These are phyloP conservation scores for Rhinopithecus roxellana DNA, from an alignment of 2,113 vertebrate species.

Conservation along the genomic window DNA sequence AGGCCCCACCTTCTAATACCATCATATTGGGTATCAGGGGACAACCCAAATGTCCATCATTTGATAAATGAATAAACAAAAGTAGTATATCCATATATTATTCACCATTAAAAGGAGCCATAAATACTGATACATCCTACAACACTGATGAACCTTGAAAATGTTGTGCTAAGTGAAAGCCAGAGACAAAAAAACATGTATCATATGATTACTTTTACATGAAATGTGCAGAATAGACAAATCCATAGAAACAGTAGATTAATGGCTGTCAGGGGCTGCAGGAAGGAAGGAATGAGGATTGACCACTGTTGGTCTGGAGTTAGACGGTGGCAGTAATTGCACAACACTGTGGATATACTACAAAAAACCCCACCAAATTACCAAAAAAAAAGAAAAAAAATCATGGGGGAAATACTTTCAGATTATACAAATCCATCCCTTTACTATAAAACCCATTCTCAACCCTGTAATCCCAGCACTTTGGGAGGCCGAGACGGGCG, in stretches of 20 bases:
- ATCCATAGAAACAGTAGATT: constrained; percentile 16
- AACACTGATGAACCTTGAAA: background rate
- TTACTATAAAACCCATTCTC: constrained; percentile 18
- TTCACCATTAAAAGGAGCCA: constrained; percentile 12
- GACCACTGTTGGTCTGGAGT: background rate
- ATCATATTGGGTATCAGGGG: background rate
- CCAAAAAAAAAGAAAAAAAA: background rate
- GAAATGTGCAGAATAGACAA: background rate
- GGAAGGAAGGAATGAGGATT: background rate
- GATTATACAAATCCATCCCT: background rate
- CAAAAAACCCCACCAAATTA: background rate
- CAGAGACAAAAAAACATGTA: background rate
- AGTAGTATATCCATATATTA: background rate
- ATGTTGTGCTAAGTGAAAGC: background rate
- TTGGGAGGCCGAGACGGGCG: too few relatives aligned
- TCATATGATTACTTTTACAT: background rate
- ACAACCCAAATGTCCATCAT: background rate
- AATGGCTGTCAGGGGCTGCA: background rate
- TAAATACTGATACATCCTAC: background rate
- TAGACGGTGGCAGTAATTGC: background rate
- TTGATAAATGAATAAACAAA: constrained; percentile 24
- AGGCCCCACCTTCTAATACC: background rate
- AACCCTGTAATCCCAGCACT: too few relatives aligned
- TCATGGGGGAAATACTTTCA: background rate
- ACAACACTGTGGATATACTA: background rate